Evolutionary conservation across 2,888 invertebrate species (phyloP).

Genomic region (Diaphora mendica): DNA sequence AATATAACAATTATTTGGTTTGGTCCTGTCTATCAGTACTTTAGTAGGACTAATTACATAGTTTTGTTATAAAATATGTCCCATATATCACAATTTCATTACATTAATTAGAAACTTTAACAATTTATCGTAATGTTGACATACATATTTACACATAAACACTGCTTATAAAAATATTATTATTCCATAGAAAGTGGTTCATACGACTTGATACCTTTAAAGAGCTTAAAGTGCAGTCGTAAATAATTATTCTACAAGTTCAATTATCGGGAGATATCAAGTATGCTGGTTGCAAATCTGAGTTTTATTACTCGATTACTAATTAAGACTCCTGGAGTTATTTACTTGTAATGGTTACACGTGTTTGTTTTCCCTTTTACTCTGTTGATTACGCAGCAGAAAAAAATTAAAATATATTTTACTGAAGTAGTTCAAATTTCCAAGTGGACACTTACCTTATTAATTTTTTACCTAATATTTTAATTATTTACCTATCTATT

Average conservation of each 20-base stretch:
- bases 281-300: neutral
- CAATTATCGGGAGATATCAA: neutral
- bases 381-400: neutral
- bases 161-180: neutral
- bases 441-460: neutral
- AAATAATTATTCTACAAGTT: neutral
- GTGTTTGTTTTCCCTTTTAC: neutral
- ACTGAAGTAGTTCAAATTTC: neutral
- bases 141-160: constrained; percentile 15
- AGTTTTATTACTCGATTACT: neutral
- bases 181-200: neutral
- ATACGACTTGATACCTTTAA: neutral
- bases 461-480: neutral
- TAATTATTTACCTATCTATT: neutral
- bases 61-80: constrained; percentile 12
- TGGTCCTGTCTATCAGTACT: constrained; percentile 15
- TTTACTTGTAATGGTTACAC: neutral
- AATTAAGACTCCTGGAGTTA: neutral
- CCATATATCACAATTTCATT: constrained; percentile 6
- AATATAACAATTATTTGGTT: constrained; percentile 17
- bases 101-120: neutral
- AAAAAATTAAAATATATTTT: neutral
- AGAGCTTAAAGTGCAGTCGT: neutral
- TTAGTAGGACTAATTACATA: constrained; percentile 8
- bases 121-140: neutral